Percentiles rank a stretch among this genome's conserved stretches.
Evolutionary conservation across 2,888 invertebrate genomes (phyloP).

Genomic region (Pyrrhosoma nymphula): DNA sequence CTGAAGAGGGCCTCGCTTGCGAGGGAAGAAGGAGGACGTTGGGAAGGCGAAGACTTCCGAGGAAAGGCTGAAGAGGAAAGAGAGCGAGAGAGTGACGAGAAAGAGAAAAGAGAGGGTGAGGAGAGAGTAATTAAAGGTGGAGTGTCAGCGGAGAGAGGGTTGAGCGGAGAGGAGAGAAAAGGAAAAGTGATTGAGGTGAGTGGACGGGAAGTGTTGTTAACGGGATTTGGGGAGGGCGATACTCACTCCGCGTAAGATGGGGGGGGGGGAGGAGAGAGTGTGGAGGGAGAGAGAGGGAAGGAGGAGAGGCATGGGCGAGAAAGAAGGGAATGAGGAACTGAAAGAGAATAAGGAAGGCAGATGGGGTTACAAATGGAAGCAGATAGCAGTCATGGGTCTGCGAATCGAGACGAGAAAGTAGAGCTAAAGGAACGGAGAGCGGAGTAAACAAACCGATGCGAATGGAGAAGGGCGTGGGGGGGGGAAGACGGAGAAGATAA

Average conservation of each 20-base stretch:
- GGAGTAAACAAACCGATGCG: not conserved
- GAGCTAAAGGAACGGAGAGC: not conserved
- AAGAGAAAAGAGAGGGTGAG: not conserved
- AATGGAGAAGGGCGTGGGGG: not conserved
- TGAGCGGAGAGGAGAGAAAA: not conserved
- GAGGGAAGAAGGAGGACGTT: not conserved
- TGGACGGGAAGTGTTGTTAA: slow-evolving; percentile 51
- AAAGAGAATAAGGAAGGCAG: not conserved
- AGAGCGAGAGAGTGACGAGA: not conserved
- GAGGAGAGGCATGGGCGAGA: not conserved
- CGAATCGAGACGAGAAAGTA: not conserved
- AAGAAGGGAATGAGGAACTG: not conserved
- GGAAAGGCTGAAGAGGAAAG: not conserved
- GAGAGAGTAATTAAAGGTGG: slow-evolving; percentile 42
- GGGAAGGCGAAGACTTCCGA: not conserved
- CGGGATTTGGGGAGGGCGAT: not conserved
- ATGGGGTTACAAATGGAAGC: not conserved
- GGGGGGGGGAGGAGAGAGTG: not conserved
- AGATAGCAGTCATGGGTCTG: not conserved
- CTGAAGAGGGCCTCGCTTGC: not conserved
- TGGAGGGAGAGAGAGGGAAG: too few relatives aligned
- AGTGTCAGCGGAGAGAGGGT: not conserved
- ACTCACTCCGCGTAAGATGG: not conserved
- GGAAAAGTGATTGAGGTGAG: slow-evolving; percentile 47
- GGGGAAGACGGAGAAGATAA: too few relatives aligned